These are phyloP conservation scores for Dryobota labecula DNA, from an alignment of 2,888 invertebrate genomes.

Conservation along the genomic window DNA sequence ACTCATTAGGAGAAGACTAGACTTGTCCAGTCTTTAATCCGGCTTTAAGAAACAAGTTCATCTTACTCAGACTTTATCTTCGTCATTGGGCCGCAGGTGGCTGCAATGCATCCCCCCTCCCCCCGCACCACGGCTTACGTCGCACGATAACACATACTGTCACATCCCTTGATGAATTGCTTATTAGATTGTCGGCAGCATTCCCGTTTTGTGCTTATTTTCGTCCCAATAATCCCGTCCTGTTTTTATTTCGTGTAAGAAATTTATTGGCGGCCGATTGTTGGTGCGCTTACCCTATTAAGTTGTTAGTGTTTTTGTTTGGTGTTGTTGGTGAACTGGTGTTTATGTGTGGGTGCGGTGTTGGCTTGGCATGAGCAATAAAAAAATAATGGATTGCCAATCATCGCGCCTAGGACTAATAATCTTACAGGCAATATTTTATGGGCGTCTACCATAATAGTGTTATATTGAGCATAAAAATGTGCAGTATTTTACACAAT, in stretches of 20 bases:
- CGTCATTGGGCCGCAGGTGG: slow-evolving; percentile 83
- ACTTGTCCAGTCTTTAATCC: slow-evolving; percentile 77
- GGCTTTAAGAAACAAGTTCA: slow-evolving; percentile 81
- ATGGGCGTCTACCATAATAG: slow-evolving; percentile 40
- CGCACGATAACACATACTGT: slow-evolving; percentile 84
- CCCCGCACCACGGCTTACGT: slow-evolving; percentile 59
- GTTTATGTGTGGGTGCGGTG: slow-evolving; percentile 40
- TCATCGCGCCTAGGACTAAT: slow-evolving; percentile 54
- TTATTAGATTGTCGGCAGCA: slow-evolving; percentile 85
- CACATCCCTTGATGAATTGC: slow-evolving; percentile 88
- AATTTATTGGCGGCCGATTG: slow-evolving; percentile 70
- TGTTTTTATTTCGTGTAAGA: slow-evolving; percentile 71
- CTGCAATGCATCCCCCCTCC: slow-evolving; percentile 67
- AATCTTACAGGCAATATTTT: slow-evolving; percentile 49
- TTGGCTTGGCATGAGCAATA: slow-evolving; percentile 35
- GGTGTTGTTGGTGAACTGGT: slow-evolving; percentile 22
- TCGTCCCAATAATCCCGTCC: slow-evolving; percentile 75
- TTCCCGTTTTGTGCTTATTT: slow-evolving; percentile 79
- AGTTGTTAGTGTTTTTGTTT: slow-evolving; percentile 67
- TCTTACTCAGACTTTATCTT: slow-evolving; percentile 78
- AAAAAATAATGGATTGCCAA: slow-evolving; percentile 61
- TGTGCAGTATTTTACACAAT: slow-evolving; percentile 38
- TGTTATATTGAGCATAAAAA: slow-evolving; percentile 42
- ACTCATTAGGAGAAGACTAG: slow-evolving; percentile 82
- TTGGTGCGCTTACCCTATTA: slow-evolving; percentile 75